Base-by-base conservation (phyloP, 2,113 vertebrate genomes). In the Fulmarus glacialis region DNA sequence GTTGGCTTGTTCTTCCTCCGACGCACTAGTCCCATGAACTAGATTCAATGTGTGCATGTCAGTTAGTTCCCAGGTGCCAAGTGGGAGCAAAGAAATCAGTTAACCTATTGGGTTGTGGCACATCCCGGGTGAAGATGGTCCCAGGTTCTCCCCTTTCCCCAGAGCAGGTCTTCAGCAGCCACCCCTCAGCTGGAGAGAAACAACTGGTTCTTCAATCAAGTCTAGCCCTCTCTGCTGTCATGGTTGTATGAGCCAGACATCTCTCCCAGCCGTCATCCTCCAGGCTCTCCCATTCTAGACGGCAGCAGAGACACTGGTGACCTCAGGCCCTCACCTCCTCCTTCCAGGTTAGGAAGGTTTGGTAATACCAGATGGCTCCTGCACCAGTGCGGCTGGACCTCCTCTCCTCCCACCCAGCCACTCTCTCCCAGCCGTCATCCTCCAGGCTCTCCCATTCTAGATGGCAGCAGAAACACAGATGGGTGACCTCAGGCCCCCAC, bases 101-200 rank as follows among this genome's bases (percentile, higher is more conserved):
- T 38, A 60, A 0, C 11, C 34, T 55, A 0, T 16, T 16, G n/a
- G n/a, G 36, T 20, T 0, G 3, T 6, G 32, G 53, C 30, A 58
- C 11, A 34, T 5, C 6, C 15, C 15, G 60, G 40, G 21, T 45
- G 45, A 73, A 47, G 42, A 23, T 14, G 67, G 19, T 36, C 36
- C 32, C 24, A 77, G 23, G 23, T 9, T 64, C n/a, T 43, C 22
- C 67, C 21, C 7, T 38, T 84, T 29, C 34, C 11, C 58, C 58
- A 72, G 15, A 52, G 53, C 23, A 43, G 23, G 14, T 38, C 50
- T 58, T 34, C 50, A 53, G 38, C 58, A 60, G 63, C 27, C 23
- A 14, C 1, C 20, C 20, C 22, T 38, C 26, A 36, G 38, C 23
- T 74, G 42, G 60, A 62, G 55, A 73, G 34, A 62, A 81, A 52